Conservation (phyloP, 2,113 vertebrate genomes). For the Scopus umbretta region DNA sequence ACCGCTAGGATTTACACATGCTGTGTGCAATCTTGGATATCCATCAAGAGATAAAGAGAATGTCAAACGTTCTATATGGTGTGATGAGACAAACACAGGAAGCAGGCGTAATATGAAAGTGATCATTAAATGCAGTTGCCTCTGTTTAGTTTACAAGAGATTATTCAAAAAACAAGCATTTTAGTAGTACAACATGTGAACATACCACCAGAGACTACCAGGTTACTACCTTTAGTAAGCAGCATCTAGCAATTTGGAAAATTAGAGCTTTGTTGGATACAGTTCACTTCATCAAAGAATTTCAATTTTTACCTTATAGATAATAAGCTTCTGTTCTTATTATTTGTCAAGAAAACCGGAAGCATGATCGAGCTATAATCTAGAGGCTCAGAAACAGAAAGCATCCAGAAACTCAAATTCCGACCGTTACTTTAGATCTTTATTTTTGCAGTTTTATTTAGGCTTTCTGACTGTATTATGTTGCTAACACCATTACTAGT, state of each 20-base stretch:
- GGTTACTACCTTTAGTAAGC: not conserved
- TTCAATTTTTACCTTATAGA: not conserved
- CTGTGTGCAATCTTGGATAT: not conserved
- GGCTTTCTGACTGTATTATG: not conserved
- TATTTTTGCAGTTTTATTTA: not conserved
- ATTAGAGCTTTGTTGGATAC: not conserved
- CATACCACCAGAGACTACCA: conserved; percentile 39
- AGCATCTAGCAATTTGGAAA: not conserved
- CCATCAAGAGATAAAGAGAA: not conserved
- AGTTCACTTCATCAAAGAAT: not conserved
- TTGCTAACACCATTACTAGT: not conserved
- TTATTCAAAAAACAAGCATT: not conserved
- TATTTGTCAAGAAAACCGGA: not conserved
- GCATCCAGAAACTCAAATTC: not conserved
- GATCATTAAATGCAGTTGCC: not conserved
- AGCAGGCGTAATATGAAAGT: not conserved
- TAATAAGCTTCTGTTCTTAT: not conserved
- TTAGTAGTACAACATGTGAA: not conserved
- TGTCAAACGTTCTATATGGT: not conserved
- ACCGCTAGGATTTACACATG: not conserved
- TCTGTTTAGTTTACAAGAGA: not conserved
- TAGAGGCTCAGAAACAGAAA: not conserved
- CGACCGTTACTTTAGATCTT: not conserved
- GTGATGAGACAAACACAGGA: not conserved
- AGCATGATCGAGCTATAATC: not conserved